Evolutionary conservation across 2,113 vertebrate species (phyloP).

Genomic region (Malurus melanocephalus): DNA sequence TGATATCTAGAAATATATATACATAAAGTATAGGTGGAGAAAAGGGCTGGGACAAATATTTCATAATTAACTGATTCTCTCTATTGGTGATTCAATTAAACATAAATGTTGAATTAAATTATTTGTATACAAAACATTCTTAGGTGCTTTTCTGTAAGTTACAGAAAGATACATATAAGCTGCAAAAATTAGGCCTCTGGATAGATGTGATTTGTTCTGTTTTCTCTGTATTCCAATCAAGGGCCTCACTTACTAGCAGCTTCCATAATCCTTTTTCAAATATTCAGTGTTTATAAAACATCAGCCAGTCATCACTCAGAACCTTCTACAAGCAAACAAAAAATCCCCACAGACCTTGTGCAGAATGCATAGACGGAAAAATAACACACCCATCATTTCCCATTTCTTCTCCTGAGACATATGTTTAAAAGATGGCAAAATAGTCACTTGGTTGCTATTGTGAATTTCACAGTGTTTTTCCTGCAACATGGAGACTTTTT

Average conservation of each 20-base stretch:
- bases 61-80: constrained; percentile 63
- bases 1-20: constrained; percentile 62
- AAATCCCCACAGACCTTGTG: constrained; percentile 65
- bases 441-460: constrained; percentile 72
- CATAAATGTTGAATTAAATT: constrained; percentile 61
- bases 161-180: constrained; percentile 64
- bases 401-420: constrained; percentile 73
- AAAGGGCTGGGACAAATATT: constrained; percentile 58
- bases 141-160: constrained; percentile 69
- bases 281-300: constrained; percentile 55
- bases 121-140: constrained; percentile 71
- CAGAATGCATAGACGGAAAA: constrained; percentile 72
- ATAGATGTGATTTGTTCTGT: constrained; percentile 29
- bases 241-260: constrained; percentile 35
- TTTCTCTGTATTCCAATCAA: constrained; percentile 2
- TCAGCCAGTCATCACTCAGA: constrained; percentile 22
- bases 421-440: constrained; percentile 72
- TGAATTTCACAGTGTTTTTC: constrained; percentile 80
- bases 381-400: constrained; percentile 59
- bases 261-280: constrained; percentile 41
- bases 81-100: constrained; percentile 63
- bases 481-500: constrained; percentile 61
- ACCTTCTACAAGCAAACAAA: constrained; percentile 64
- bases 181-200: constrained; percentile 64
- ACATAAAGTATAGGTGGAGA: constrained; percentile 58